Conservation (phyloP, 2,797 vertebrate species). For the Eulemur mongoz region DNA sequence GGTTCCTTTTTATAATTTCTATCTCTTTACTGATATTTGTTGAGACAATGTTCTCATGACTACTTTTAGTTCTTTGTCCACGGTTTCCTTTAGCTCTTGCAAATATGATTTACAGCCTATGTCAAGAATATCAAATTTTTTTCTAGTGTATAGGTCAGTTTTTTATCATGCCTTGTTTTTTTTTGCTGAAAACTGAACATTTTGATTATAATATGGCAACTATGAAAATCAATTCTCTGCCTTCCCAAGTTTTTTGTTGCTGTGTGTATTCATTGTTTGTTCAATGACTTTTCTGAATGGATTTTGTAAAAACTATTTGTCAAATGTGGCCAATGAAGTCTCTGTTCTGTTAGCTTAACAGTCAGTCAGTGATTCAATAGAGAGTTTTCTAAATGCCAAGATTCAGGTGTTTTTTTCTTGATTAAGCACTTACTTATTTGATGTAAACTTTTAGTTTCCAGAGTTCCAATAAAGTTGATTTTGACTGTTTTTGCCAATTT, state of each 20-base stretch:
- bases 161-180: background rate
- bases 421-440: background rate
- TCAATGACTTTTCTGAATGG: background rate
- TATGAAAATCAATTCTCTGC: background rate
- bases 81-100: background rate
- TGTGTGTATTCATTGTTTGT: background rate
- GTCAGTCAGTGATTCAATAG: background rate
- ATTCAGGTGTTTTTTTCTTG: background rate
- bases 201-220: background rate
- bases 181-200: background rate
- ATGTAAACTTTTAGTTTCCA: background rate
- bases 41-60: background rate
- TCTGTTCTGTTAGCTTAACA: background rate
- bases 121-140: background rate
- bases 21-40: background rate
- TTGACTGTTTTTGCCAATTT: background rate
- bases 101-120: background rate
- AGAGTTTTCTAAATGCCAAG: background rate
- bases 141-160: background rate
- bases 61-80: background rate
- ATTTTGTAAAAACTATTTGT: background rate
- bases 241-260: background rate
- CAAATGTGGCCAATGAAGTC: background rate
- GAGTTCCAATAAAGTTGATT: background rate
- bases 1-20: background rate